Percentiles rank a stretch among this genome's conserved stretches.
Conservation (phyloP, 1,140 invertebrate species). For the Chymomyza costata region DNA sequence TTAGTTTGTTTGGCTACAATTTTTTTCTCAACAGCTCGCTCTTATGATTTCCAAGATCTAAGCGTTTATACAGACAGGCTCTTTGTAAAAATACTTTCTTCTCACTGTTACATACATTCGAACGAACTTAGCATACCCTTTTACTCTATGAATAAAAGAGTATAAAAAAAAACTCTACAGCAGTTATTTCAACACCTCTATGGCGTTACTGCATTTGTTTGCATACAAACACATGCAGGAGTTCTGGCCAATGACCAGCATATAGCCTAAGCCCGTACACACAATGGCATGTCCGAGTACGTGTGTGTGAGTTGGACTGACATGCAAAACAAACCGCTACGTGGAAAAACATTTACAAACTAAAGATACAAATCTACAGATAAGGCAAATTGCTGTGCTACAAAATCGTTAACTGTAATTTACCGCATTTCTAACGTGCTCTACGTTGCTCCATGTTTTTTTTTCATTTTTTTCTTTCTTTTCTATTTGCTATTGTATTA, state of each 20-base stretch:
- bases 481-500: too few relatives aligned
- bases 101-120: too few relatives aligned
- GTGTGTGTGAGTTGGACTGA: constrained; percentile 16
- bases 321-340: constrained; percentile 69
- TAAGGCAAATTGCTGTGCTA: constrained; percentile 71
- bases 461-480: constrained; percentile 25
- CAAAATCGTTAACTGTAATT: constrained; percentile 73
- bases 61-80: too few relatives aligned
- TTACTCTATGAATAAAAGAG: too few relatives aligned
- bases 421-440: constrained; percentile 61
- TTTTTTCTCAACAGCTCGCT: too few relatives aligned
- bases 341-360: constrained; percentile 66
- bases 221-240: constrained; percentile 13
- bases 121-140: too few relatives aligned
- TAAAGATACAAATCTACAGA: constrained; percentile 65
- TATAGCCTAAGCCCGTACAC: constrained; percentile 1
- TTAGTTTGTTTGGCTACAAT: too few relatives aligned
- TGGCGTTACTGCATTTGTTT: constrained; percentile 53
- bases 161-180: constrained; percentile 40
- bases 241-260: constrained; percentile 55
- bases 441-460: too few relatives aligned
- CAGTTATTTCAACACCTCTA: constrained; percentile 72
- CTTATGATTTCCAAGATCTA: too few relatives aligned
- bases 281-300: not conserved
- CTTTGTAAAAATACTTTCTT: too few relatives aligned